A percentile compares a stretch with the other conserved stretches of the same genome.
Conservation (phyloP, 2,113 vertebrate species). For the Pygoscelis adeliae region DNA sequence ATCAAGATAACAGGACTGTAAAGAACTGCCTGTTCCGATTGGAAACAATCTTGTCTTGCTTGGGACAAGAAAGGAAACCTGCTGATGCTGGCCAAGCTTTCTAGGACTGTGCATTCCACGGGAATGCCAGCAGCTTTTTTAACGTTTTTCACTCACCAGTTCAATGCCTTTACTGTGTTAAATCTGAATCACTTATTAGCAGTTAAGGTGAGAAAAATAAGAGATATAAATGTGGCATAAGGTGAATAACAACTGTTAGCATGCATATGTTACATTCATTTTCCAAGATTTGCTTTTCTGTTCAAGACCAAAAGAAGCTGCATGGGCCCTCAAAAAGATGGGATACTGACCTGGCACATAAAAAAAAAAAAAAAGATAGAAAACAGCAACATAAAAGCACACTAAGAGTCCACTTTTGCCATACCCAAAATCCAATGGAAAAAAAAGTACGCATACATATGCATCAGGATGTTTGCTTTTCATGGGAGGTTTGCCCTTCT, state of each 20-base stretch:
- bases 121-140: not conserved
- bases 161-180: not conserved
- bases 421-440: not conserved
- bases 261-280: not conserved
- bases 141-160: not conserved
- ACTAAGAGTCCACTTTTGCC: not conserved
- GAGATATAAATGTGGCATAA: not conserved
- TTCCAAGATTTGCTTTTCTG: not conserved
- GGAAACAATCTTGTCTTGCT: not conserved
- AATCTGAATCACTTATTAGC: not conserved
- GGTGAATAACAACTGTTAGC: not conserved
- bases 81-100: slow-evolving; percentile 22
- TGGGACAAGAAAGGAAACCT: not conserved
- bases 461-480: not conserved
- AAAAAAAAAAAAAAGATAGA: too few species aligned
- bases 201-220: not conserved
- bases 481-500: not conserved
- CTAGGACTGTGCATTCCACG: slow-evolving; percentile 37
- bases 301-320: not conserved
- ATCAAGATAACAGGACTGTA: not conserved
- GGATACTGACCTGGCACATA: not conserved
- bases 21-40: slow-evolving; percentile 7
- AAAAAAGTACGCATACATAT: not conserved
- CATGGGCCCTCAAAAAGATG: not conserved
- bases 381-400: not conserved